Conservation (phyloP, 1,140 invertebrate genomes). For the Drosophila jambulina region DNA sequence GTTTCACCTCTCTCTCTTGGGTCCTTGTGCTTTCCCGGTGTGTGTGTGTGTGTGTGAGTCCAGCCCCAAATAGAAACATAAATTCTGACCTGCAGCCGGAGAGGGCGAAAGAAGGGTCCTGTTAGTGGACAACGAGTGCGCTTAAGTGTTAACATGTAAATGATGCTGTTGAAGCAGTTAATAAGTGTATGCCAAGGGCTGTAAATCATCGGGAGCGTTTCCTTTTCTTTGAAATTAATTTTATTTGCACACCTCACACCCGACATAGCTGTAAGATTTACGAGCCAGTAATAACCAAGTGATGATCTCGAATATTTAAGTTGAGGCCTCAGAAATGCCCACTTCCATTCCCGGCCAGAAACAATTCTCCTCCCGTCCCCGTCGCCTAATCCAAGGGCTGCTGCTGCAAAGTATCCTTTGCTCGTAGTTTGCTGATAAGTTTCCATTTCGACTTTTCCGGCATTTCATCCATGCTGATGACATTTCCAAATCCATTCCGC, state of each 20-base stretch:
- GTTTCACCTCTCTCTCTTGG: slow-evolving; percentile 26
- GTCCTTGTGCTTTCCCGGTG: slow-evolving; percentile 15
- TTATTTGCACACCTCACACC: slow-evolving; percentile 32
- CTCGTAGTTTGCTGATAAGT: slow-evolving; percentile 80
- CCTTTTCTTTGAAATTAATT: slow-evolving; percentile 64
- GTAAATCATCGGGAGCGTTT: slow-evolving; percentile 71
- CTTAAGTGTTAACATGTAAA: slow-evolving; percentile 85
- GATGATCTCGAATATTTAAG: slow-evolving; percentile 53
- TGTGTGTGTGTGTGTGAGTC: slow-evolving; percentile 9
- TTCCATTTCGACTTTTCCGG: slow-evolving; percentile 82
- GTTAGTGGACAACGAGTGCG: slow-evolving; percentile 63
- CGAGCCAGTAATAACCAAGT: slow-evolving; percentile 55
- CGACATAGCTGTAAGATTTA: slow-evolving; percentile 32
- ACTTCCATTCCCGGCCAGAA: slow-evolving; percentile 18
- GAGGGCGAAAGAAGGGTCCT: slow-evolving; percentile 22
- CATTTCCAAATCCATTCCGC: slow-evolving; percentile 71
- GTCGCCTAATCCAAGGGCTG: slow-evolving; percentile 25
- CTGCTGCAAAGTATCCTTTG: slow-evolving; percentile 67
- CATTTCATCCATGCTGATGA: slow-evolving; percentile 81
- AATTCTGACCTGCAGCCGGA: slow-evolving; percentile 58
- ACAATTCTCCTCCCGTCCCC: slow-evolving; percentile 2
- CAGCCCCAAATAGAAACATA: slow-evolving; percentile 64
- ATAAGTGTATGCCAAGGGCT: slow-evolving; percentile 71
- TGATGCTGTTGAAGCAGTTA: slow-evolving; percentile 77
- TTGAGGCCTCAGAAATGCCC: slow-evolving; percentile 10